Evolutionary conservation across 1,140 invertebrate species (phyloP).

Genomic region (Bilobella aurantiaca): DNA sequence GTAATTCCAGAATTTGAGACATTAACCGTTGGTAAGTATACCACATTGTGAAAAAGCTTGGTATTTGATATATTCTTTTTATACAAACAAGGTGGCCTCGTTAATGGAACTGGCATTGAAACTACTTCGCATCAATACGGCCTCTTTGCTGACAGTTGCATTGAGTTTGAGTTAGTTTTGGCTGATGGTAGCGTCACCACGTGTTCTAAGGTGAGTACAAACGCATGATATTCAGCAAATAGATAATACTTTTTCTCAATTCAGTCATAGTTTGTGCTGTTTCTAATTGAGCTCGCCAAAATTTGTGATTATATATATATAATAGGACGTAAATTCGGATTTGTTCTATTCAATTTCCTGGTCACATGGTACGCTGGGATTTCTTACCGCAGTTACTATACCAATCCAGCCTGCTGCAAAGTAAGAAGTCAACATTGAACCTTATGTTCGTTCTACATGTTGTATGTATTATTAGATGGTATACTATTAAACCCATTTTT

Average conservation of each 20-base stretch:
- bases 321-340: slow-evolving; percentile 8
- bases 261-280: no score
- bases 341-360: slow-evolving; percentile 12
- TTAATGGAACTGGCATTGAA: slow-evolving; percentile 61
- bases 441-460: no score
- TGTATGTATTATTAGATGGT: no score
- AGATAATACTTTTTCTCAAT: background rate
- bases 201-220: slow-evolving; percentile 51
- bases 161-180: slow-evolving; percentile 60
- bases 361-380: slow-evolving; percentile 7
- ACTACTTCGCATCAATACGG: slow-evolving; percentile 64
- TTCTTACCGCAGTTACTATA: slow-evolving; percentile 4
- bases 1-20: slow-evolving; percentile 5
- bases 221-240: background rate
- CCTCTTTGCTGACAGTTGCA: slow-evolving; percentile 66
- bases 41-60: no score
- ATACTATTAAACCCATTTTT: background rate
- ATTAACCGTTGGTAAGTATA: background rate
- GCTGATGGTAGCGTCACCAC: slow-evolving; percentile 60
- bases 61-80: no score
- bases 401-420: background rate
- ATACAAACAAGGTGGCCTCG: background rate
- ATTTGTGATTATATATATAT: no score
- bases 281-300: no score
- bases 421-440: no score